These are phyloP conservation scores for Centropus bengalensis DNA, from an alignment of 2,113 vertebrate genomes.

Conservation along the genomic window DNA sequence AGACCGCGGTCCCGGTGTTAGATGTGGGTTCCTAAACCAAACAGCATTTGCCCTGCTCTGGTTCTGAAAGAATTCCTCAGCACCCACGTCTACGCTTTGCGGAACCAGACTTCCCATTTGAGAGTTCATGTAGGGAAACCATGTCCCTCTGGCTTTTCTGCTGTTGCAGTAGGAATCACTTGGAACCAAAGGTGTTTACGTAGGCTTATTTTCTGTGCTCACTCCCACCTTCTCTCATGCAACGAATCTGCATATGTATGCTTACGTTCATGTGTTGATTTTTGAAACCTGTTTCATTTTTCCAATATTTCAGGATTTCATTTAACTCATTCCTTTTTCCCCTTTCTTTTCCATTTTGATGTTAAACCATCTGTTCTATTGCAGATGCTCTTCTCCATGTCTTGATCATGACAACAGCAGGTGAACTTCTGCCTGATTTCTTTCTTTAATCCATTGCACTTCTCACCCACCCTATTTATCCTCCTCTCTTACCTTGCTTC, in stretches of 20 bases:
- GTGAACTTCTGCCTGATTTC: constrained; percentile 89
- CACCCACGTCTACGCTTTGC: not conserved
- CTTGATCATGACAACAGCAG: constrained; percentile 97
- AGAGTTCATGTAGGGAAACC: not conserved
- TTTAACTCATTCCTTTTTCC: constrained; percentile 69
- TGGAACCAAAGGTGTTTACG: not conserved
- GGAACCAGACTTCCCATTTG: not conserved
- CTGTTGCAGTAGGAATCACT: not conserved
- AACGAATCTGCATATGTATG: not conserved
- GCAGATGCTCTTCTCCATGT: constrained; percentile 94
- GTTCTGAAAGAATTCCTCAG: not conserved
- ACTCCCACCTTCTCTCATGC: not conserved
- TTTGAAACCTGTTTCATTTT: constrained; percentile 54
- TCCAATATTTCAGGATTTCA: constrained; percentile 54
- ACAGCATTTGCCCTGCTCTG: not conserved
- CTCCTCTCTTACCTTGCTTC: constrained; percentile 39
- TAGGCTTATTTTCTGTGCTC: not conserved
- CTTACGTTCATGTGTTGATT: constrained; percentile 26
- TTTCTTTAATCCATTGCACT: constrained; percentile 68
- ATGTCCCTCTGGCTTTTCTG: not conserved
- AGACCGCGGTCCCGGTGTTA: rapidly evolving
- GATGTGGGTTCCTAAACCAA: not conserved
- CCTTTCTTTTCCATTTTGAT: constrained; percentile 61
- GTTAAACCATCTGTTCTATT: constrained; percentile 87
- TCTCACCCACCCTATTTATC: constrained; percentile 16